A percentile compares a stretch with the other conserved stretches of the same genome.
These are phyloP conservation scores for Nothoprocta pentlandii DNA, from an alignment of 2,113 vertebrate genomes.

Conservation along the genomic window DNA sequence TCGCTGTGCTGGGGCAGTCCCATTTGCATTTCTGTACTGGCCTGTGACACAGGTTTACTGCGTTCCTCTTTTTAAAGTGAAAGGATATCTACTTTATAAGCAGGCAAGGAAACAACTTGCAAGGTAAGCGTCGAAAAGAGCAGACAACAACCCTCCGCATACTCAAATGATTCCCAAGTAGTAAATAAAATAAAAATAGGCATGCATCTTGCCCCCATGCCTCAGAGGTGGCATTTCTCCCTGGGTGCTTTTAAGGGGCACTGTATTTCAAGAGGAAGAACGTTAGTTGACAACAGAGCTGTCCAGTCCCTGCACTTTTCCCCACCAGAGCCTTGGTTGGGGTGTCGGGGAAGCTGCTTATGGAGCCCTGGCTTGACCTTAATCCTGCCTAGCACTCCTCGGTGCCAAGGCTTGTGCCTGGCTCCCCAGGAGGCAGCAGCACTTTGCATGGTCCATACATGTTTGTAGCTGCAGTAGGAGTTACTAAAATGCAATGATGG, in stretches of 20 bases:
- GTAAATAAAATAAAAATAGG: neutral
- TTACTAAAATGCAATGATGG: neutral
- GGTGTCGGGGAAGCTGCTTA: neutral
- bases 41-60: neutral
- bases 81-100: neutral
- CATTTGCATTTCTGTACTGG: neutral
- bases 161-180: neutral
- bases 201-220: neutral
- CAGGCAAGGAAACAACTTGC: neutral
- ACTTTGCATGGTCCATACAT: accelerated
- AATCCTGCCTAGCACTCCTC: no score
- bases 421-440: neutral
- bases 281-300: accelerated
- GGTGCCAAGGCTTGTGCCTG: neutral
- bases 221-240: no score
- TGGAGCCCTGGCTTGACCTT: neutral
- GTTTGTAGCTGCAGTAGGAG: neutral
- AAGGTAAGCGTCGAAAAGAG: neutral
- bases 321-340: neutral
- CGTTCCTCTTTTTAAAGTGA: neutral
- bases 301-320: neutral
- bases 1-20: neutral
- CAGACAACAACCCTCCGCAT: neutral
- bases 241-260: neutral
- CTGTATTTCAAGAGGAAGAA: accelerated